Conservation (phyloP, 2,888 invertebrate species). For the Folsomia candida region DNA sequence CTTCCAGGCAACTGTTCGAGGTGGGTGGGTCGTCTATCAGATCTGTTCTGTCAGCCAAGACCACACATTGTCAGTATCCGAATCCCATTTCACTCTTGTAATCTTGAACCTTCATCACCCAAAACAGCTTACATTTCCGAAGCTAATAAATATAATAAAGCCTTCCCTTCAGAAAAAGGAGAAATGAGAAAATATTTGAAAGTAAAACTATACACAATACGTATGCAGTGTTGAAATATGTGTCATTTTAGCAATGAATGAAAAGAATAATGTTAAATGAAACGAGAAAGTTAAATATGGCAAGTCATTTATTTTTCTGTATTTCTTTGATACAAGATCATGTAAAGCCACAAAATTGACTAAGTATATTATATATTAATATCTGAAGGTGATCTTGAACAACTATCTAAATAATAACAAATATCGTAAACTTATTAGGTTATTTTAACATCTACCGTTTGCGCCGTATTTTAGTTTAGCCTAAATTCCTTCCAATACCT, state of each 20-base stretch:
- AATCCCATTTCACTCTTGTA: slow-evolving; percentile 8
- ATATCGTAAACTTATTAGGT: neutral
- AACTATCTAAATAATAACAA: neutral
- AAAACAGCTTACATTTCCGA: neutral
- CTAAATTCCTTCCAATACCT: no score
- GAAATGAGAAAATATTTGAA: neutral
- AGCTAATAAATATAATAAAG: neutral
- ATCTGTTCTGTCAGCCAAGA: neutral
- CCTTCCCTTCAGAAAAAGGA: no score
- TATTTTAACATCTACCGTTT: neutral
- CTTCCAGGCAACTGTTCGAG: no score
- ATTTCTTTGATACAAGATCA: neutral
- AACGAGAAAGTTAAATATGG: neutral
- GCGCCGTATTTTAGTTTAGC: neutral
- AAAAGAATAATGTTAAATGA: neutral
- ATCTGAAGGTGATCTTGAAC: neutral
- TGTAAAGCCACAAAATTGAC: slow-evolving; percentile 3
- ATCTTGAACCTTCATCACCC: slow-evolving; percentile 12
- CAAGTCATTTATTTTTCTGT: slow-evolving; percentile 5
- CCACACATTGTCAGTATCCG: slow-evolving; percentile 2
- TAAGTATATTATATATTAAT: neutral
- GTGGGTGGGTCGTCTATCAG: no score
- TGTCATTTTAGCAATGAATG: no score
- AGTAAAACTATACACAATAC: no score
- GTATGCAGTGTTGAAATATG: no score